phyloP scores from a whole-genome alignment of 2,888 invertebrate genomes.

The Drosophila atripex region DNA sequence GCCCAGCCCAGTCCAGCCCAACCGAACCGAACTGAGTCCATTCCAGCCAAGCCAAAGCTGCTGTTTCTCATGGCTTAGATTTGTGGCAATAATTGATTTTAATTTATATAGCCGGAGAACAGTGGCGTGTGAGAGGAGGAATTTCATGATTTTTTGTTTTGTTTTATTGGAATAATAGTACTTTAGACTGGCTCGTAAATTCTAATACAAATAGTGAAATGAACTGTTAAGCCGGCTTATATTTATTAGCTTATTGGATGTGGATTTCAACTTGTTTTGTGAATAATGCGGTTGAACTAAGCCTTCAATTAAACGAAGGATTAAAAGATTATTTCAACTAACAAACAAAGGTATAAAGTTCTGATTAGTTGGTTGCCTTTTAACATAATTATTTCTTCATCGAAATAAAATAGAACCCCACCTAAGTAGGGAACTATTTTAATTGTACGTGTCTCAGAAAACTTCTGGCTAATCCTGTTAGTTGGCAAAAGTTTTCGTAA shows the following conservation, averaged over 20 bases:
- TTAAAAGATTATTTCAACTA: not conserved
- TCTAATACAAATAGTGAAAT: not conserved
- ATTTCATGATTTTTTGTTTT: not conserved
- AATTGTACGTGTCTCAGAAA: not conserved
- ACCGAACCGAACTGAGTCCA: constrained; percentile 19
- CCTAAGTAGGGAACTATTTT: not conserved
- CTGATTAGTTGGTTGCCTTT: not conserved
- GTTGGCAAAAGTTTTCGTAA: constrained; percentile 14
- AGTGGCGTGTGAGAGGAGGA: constrained; percentile 9
- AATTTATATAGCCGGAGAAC: constrained; percentile 61
- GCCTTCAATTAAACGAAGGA: not conserved
- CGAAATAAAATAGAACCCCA: not conserved
- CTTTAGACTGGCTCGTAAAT: not conserved
- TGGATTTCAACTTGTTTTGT: not conserved
- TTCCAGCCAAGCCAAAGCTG: constrained; percentile 34
- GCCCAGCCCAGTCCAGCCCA: not conserved
- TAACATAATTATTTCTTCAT: not conserved
- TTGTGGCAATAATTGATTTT: constrained; percentile 74
- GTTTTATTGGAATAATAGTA: not conserved
- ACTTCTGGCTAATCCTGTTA: constrained; percentile 27
- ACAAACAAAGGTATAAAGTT: not conserved
- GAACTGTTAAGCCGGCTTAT: not conserved
- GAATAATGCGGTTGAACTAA: not conserved
- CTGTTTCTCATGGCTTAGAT: constrained; percentile 71
- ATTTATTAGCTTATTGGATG: not conserved